A percentile compares a stretch with the other conserved stretches of the same genome.
phyloP scores from a whole-genome alignment of 2,797 vertebrate species.

The Danio tinwini region DNA sequence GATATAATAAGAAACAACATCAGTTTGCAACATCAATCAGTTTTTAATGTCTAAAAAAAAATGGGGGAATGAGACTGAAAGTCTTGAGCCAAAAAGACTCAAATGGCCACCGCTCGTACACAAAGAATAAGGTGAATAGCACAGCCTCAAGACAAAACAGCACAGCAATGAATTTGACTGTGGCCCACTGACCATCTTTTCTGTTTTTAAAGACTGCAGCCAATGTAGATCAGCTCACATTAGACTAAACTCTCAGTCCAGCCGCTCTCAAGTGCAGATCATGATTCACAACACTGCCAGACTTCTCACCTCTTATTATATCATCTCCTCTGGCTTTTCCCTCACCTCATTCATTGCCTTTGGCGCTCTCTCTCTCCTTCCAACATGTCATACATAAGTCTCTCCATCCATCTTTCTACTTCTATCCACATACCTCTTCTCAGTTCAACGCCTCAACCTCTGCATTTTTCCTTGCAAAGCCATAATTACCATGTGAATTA shows the following conservation, averaged over 20 bases:
- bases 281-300: conserved; percentile 33
- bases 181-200: conserved; percentile 18
- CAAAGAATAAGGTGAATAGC: no score
- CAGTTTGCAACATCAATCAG: no score
- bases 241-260: conserved; percentile 21
- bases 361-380: neutral
- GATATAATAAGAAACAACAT: no score
- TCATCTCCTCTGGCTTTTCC: conserved; percentile 7
- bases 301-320: conserved; percentile 12
- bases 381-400: neutral
- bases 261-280: neutral
- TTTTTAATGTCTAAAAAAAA: no score
- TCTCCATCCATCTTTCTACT: conserved; percentile 11
- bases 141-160: conserved; percentile 11
- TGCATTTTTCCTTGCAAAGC: neutral
- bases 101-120: no score
- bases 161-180: conserved; percentile 2
- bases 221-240: conserved; percentile 17
- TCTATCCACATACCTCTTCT: conserved; percentile 8
- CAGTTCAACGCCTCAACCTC: conserved; percentile 1
- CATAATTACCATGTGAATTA: neutral
- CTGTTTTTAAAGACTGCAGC: conserved; percentile 12
- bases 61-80: no score
- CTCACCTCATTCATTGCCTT: neutral
- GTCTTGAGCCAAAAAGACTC: no score